A percentile compares a stretch with the other conserved stretches of the same genome.
phyloP scores from a whole-genome alignment of 2,888 invertebrate genomes.

The Drosophila quasianomalipes region DNA sequence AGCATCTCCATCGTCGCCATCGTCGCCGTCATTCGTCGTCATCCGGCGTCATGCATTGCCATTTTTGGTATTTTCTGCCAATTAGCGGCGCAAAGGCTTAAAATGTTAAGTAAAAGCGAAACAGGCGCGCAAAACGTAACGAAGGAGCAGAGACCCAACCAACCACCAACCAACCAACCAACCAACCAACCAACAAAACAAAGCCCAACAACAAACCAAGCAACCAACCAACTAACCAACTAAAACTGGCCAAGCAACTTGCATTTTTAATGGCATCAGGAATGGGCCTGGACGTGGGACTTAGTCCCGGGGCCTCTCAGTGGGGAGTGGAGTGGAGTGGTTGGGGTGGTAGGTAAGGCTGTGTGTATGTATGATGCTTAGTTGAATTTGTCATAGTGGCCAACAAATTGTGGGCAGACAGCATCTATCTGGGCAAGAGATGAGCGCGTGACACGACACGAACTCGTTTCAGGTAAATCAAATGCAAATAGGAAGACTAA shows the following conservation, averaged over 20 bases:
- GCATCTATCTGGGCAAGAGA: slow-evolving; percentile 41
- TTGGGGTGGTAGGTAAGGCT: neutral
- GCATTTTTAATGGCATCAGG: slow-evolving; percentile 76
- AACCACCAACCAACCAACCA: slow-evolving; percentile 22
- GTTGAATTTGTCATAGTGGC: slow-evolving; percentile 66
- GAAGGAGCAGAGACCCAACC: slow-evolving; percentile 60
- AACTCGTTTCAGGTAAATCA: neutral
- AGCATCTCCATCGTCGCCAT: slow-evolving; percentile 18
- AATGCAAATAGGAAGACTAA: neutral
- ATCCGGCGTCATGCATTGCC: slow-evolving; percentile 74
- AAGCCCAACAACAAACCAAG: slow-evolving; percentile 29
- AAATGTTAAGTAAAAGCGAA: slow-evolving; percentile 81
- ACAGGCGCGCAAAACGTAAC: slow-evolving; percentile 74
- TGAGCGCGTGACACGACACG: slow-evolving; percentile 34
- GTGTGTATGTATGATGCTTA: slow-evolving; percentile 50
- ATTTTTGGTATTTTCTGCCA: slow-evolving; percentile 84
- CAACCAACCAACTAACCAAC: slow-evolving; percentile 21
- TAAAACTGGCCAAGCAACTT: slow-evolving; percentile 72
- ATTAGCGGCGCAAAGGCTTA: slow-evolving; percentile 81
- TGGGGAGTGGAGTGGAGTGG: slow-evolving; percentile 3
- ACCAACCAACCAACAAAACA: slow-evolving; percentile 10
- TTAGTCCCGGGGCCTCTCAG: slow-evolving; percentile 2
- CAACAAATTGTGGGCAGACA: slow-evolving; percentile 67
- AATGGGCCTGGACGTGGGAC: slow-evolving; percentile 27
- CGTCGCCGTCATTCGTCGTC: slow-evolving; percentile 15